Evolutionary conservation across 2,888 invertebrate genomes (phyloP).

Genomic region (Lasius platythorax): DNA sequence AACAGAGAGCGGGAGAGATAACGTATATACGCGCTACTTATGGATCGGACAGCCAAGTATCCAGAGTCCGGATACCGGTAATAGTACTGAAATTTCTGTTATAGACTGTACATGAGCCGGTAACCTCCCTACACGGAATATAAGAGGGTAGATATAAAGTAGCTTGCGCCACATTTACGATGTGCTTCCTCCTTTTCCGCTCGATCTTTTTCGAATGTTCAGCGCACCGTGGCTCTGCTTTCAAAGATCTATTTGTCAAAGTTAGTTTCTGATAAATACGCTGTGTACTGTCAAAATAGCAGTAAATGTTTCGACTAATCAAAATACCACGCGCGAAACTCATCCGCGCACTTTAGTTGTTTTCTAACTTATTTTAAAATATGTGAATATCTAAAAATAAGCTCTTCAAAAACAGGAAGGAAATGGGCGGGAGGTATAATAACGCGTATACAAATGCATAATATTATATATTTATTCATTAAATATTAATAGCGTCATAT

Average conservation of each 20-base stretch:
- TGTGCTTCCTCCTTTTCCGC: constrained; percentile 69
- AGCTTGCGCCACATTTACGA: constrained; percentile 73
- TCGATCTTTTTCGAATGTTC: constrained; percentile 70
- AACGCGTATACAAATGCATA: constrained; percentile 11
- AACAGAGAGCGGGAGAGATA: constrained; percentile 10
- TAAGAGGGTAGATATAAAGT: constrained; percentile 73
- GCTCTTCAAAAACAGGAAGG: background rate
- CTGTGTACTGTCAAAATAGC: constrained; percentile 7
- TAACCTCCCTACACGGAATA: constrained; percentile 52
- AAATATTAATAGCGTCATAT: constrained; percentile 19
- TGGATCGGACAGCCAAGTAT: constrained; percentile 19
- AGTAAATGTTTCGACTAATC: background rate
- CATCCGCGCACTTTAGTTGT: background rate
- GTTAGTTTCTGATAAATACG: constrained; percentile 17
- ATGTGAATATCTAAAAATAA: background rate
- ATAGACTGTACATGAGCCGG: constrained; percentile 59
- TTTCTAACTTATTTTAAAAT: background rate
- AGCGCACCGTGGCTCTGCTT: constrained; percentile 34
- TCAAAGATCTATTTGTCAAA: constrained; percentile 49
- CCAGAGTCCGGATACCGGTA: constrained; percentile 24
- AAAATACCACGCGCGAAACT: background rate
- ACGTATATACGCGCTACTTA: background rate
- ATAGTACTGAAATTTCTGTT: constrained; percentile 42
- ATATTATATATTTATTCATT: constrained; percentile 35
- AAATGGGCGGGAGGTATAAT: background rate